Conservation (phyloP, 2,797 vertebrate genomes). For the Falco naumanni region DNA sequence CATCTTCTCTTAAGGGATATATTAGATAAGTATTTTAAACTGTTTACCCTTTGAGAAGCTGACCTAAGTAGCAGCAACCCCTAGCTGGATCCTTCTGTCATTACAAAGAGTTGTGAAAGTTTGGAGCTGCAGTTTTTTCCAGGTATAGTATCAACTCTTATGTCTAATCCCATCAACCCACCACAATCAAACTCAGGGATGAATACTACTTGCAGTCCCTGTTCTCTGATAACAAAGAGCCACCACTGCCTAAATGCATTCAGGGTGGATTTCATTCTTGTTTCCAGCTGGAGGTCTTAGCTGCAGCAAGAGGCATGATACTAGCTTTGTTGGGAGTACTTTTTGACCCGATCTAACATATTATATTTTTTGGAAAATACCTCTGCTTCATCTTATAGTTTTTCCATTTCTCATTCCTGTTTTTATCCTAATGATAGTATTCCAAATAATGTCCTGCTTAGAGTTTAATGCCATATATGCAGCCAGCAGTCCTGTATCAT, state of each 20-base stretch:
- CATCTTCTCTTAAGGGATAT: not conserved
- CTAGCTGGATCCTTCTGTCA: not conserved
- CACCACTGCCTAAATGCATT: not conserved
- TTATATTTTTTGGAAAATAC: not conserved
- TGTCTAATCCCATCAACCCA: not conserved
- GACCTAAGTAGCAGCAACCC: not conserved
- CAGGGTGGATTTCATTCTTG: not conserved
- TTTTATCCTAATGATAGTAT: not conserved
- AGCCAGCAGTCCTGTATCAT: not conserved
- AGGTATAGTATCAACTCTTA: not conserved
- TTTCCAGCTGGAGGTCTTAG: not conserved
- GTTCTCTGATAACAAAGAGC: not conserved
- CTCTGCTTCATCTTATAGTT: not conserved
- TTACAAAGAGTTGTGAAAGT: not conserved
- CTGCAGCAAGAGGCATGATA: not conserved
- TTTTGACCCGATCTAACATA: not conserved
- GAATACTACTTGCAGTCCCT: not conserved
- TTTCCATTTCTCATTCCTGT: not conserved
- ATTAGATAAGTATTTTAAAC: not conserved
- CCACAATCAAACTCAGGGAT: not conserved
- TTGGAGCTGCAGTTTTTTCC: not conserved
- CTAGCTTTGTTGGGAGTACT: not conserved
- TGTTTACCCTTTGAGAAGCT: not conserved
- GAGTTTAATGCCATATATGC: not conserved
- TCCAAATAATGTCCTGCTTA: not conserved